These are phyloP conservation scores for Thamnaconus septentrionalis DNA, from an alignment of 2,113 vertebrate genomes.

Conservation along the genomic window DNA sequence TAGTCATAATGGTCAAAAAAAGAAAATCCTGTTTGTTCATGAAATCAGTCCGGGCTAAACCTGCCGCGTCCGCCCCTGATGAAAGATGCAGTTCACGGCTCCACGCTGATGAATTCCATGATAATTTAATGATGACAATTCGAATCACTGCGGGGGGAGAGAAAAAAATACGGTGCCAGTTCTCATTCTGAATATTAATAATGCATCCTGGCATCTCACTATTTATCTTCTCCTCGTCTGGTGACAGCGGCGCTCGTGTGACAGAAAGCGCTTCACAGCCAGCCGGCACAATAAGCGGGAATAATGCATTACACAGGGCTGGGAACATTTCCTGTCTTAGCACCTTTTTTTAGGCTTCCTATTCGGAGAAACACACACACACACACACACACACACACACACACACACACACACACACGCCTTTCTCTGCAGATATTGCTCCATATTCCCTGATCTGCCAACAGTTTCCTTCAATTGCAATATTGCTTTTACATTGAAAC, in stretches of 20 bases:
- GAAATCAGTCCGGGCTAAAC: too few relatives aligned
- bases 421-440: conserved; percentile 1
- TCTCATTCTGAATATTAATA: conserved; percentile 38
- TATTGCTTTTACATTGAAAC: conserved; percentile 38
- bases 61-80: too few relatives aligned
- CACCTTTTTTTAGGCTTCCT: conserved; percentile 5
- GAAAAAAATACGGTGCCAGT: too few relatives aligned
- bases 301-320: conserved; percentile 30
- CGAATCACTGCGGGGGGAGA: conserved; percentile 16
- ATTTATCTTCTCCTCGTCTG: neutral
- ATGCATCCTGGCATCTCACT: conserved; percentile 36
- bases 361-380: conserved; percentile 15
- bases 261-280: conserved; percentile 4
- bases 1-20: too few relatives aligned
- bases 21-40: too few relatives aligned
- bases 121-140: conserved; percentile 26
- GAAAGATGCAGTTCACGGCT: too few relatives aligned
- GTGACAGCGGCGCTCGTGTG: conserved; percentile 15
- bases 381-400: conserved; percentile 16
- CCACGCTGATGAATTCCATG: neutral
- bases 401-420: conserved; percentile 15
- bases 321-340: conserved; percentile 28
- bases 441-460: conserved; percentile 12
- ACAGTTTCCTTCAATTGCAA: conserved; percentile 17
- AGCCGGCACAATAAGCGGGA: conserved; percentile 9